Evolutionary conservation across 2,888 invertebrate species (phyloP), one percentile per base, ranked within the genome.

Genomic region (Nysson spinosus): DNA sequence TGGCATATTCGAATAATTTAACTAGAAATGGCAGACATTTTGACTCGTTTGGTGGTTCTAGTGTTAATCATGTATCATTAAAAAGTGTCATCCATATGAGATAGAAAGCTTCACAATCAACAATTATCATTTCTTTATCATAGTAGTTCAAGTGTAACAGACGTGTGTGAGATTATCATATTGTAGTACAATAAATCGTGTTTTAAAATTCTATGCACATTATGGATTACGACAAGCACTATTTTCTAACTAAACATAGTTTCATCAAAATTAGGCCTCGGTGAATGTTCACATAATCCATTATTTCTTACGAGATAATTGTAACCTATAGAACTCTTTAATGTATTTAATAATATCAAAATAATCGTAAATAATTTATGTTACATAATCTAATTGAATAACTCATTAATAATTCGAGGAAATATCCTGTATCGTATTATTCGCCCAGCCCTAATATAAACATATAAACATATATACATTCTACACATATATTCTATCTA

Each of bases 391-490:
- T 6, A 7, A 34, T 24, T 2, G 6, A 3, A 14, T 20, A 6
- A 16, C 14, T 35, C 1, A 2, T 5, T 19, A 46, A 7, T 7
- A 16, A 39, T 37, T 37, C 11, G 3, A 28, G 12, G 22, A 14
- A 12, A 3, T 12, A 22, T 46, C 5, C 17, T 7, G 7, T 35
- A 26, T 17, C 19, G 9, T 28, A 22, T 20, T 7, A 58, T 67
- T 67, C 67, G 58, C 64, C 67, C 40, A 64, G 64, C 49, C 67
- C 67, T 64, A 64, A 67, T 67, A 6, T 39, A n/a, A 37, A 20
- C 26, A 4, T 7, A 16, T 19, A 34, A 51, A 32, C 51, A 22
- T 22, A 6, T 24, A 12, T 11, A 3, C n/a, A n/a, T n/a, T n/a
- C n/a, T n/a, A n/a, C n/a, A n/a, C n/a, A n/a, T n/a, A n/a, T n/a